Evolutionary conservation across 2,113 vertebrate genomes (phyloP).

Genomic region (Collichthys lucidus): DNA sequence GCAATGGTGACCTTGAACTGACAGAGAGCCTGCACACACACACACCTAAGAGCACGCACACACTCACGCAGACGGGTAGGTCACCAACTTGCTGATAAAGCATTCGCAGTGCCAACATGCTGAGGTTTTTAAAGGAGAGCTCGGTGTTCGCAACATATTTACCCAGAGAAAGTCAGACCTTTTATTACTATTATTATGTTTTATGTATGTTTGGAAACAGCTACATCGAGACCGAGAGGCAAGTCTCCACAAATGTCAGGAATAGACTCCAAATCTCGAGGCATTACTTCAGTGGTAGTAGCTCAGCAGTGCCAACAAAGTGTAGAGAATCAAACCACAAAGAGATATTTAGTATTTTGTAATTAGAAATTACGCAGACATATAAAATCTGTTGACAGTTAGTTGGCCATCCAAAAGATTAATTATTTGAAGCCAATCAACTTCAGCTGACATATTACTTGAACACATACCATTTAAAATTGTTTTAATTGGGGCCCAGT

Average conservation of each 20-base stretch:
- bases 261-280: not conserved
- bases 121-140: conserved; percentile 20
- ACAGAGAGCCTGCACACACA: conserved; percentile 23
- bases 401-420: not conserved
- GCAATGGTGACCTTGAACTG: conserved; percentile 57
- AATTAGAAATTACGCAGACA: not conserved
- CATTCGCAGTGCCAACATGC: conserved; percentile 19
- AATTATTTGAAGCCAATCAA: not conserved
- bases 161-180: not conserved
- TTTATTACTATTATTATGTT: conserved; percentile 6
- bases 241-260: not conserved
- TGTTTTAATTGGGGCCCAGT: not conserved
- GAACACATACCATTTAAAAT: conserved; percentile 8
- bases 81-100: conserved; percentile 44
- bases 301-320: not conserved
- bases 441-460: not conserved
- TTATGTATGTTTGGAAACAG: conserved; percentile 4
- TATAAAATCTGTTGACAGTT: not conserved
- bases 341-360: not conserved
- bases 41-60: not conserved
- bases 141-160: conserved; percentile 19
- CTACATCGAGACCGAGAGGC: not conserved
- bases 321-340: not conserved
- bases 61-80: conserved; percentile 1
- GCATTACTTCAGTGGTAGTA: not conserved